Base-by-base conservation (phyloP, 2,113 vertebrate genomes). In the Sylvia atricapilla region DNA sequence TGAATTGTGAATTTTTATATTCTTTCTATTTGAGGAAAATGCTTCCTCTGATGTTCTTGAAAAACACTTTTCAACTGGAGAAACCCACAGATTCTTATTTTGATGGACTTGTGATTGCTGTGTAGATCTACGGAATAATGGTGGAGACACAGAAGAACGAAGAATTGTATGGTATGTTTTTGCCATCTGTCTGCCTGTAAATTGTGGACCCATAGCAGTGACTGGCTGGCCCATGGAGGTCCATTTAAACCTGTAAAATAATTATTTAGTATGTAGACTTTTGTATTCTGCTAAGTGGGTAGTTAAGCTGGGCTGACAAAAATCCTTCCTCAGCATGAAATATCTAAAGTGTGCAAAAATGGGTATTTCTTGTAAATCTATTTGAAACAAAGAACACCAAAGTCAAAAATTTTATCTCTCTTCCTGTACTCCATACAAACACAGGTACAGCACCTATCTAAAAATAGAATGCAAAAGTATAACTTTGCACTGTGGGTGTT, bases 1-100 rank as follows among this genome's bases (percentile, higher is more conserved):
- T 95, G 95, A 95, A 94, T 62, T 83, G 94, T 95, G 89, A 89
- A 89, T 93, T 92, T 91, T 97, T 87, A 95, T 94, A 83, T 93
- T 93, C 56, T 78, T 93, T 92, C 85, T 94, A n/a, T 95, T 90
- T 90, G 84, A 80, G 58, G 55, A 93, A 96, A 93, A 94, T 58
- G 47, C 33, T 95, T 84, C 63, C 64, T 95, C 63, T 95, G 93
- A 93, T 92, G 87, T 95, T 95, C 87, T 84, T 84, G 52, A 91
- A 74, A 78, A 90, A 91, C 87, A 46, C 78, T 85, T 95, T 91
- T 84, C 59, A 88, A 87, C 67, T 90, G 84, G 89, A 95, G 63
- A 95, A 94, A 94, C 90, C 74, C 60, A 91, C 78, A 87, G 31
- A 94, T 90, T 93, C 87, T 47, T 93, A 66, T 43, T 91, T 91